Conservation (phyloP, 37 sponge, comb jelly and placozoan species). For the Haliclona indistincta region DNA sequence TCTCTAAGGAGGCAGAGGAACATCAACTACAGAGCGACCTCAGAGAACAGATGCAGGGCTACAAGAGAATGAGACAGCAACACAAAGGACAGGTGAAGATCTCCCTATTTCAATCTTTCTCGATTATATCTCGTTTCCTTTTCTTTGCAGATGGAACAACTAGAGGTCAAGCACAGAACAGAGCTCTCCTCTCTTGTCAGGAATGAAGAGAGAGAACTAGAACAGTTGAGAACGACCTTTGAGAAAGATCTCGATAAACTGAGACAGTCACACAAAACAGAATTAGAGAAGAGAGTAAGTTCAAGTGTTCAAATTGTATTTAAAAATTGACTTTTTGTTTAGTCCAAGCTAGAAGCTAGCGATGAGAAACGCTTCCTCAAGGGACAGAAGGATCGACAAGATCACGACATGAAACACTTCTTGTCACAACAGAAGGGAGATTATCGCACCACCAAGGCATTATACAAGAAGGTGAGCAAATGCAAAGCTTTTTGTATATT, state of each 20-base stretch:
- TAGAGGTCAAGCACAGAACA: conserved; percentile 75
- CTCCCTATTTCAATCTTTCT: not conserved
- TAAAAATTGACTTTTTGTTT: not conserved
- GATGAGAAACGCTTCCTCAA: conserved; percentile 77
- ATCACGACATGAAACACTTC: conserved; percentile 89
- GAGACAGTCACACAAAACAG: conserved; percentile 58
- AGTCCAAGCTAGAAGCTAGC: conserved; percentile 53
- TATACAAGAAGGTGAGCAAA: conserved; percentile 61
- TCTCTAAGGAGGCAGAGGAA: conserved; percentile 86
- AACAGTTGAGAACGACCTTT: conserved; percentile 59
- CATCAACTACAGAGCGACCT: conserved; percentile 86
- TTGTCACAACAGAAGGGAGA: conserved; percentile 82
- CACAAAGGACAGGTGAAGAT: conserved; percentile 83
- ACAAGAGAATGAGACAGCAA: conserved; percentile 95
- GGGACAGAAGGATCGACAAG: conserved; percentile 71
- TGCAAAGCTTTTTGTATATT: not conserved
- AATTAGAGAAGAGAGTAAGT: conserved; percentile 81
- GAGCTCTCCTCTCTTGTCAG: conserved; percentile 64
- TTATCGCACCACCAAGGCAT: conserved; percentile 61
- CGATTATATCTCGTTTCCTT: not conserved
- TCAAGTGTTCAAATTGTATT: not conserved
- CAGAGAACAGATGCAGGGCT: conserved; percentile 92
- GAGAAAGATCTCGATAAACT: conserved; percentile 86
- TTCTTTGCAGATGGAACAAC: conserved; percentile 69
- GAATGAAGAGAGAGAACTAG: conserved; percentile 84